phyloP scores from a whole-genome alignment of 1,140 invertebrate species.

The Manduca sexta region DNA sequence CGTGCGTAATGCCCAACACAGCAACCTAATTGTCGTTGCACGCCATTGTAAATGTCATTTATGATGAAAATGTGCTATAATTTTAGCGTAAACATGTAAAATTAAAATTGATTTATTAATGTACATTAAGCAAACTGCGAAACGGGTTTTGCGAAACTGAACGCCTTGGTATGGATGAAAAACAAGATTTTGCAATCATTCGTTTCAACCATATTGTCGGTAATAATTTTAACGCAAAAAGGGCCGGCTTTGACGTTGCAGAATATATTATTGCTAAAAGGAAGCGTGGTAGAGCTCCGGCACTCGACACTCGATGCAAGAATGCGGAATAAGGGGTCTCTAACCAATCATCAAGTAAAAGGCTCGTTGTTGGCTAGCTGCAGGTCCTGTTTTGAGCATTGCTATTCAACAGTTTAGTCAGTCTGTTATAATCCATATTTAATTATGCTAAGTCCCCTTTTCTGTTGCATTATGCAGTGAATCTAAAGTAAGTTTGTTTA shows the following conservation, averaged over 20 bases:
- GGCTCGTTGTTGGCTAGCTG: constrained; percentile 18
- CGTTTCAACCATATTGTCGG: neutral
- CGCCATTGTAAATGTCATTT: too few species aligned
- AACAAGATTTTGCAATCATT: neutral
- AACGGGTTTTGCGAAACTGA: neutral
- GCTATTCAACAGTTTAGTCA: neutral
- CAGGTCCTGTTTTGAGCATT: neutral
- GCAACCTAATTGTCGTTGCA: too few species aligned
- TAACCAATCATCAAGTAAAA: constrained; percentile 31
- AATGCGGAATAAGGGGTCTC: constrained; percentile 32
- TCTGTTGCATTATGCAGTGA: neutral
- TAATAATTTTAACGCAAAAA: too few species aligned
- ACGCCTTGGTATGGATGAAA: neutral
- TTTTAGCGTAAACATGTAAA: too few species aligned
- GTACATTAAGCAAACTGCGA: neutral
- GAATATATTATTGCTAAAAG: constrained; percentile 9
- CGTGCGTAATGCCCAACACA: too few species aligned
- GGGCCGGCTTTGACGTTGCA: neutral
- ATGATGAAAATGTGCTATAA: too few species aligned
- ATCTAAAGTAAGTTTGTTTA: neutral
- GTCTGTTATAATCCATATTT: neutral
- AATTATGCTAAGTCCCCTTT: neutral
- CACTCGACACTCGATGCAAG: constrained; percentile 7
- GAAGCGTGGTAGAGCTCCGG: constrained; percentile 7
- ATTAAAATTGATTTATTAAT: too few species aligned